Evolutionary conservation across 2,113 vertebrate species (phyloP).

Genomic region (Cyanoliseus patagonus): DNA sequence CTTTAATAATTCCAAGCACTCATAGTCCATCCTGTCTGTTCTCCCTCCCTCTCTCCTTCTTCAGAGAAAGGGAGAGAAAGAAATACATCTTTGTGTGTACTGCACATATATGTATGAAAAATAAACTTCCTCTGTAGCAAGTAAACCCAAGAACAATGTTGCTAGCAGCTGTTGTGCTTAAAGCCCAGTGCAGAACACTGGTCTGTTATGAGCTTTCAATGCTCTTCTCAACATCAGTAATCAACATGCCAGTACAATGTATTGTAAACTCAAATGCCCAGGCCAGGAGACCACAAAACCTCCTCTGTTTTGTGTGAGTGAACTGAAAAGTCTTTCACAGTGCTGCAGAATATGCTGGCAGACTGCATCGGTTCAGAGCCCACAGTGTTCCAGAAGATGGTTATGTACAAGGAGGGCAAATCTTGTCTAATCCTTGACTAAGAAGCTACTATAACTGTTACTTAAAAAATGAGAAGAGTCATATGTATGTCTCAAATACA

Average conservation of each 20-base stretch:
- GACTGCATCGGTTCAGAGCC: background rate
- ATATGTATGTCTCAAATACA: background rate
- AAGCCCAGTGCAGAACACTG: conserved; percentile 6
- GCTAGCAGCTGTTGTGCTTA: conserved; percentile 24
- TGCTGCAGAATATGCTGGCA: background rate
- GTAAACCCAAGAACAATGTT: conserved; percentile 20
- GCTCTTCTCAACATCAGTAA: conserved; percentile 25
- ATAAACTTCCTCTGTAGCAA: conserved; percentile 28
- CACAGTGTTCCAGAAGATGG: background rate
- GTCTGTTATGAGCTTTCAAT: conserved; percentile 25
- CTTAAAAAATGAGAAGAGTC: background rate
- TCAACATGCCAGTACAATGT: background rate
- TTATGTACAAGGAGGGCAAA: conserved; percentile 2
- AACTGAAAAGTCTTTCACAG: conserved; percentile 42
- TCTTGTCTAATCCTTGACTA: conserved; percentile 17
- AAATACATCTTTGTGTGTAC: background rate
- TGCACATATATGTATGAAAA: background rate
- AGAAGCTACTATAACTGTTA: conserved; percentile 17
- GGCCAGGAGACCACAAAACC: conserved; percentile 43
- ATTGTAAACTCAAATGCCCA: background rate
- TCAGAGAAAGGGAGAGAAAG: background rate
- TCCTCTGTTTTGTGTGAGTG: background rate
- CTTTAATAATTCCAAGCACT: background rate
- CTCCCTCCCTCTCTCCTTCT: background rate
- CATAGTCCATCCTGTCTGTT: background rate